Base-by-base conservation (phyloP, 2,113 vertebrate species). In the Nothocercus julius region DNA sequence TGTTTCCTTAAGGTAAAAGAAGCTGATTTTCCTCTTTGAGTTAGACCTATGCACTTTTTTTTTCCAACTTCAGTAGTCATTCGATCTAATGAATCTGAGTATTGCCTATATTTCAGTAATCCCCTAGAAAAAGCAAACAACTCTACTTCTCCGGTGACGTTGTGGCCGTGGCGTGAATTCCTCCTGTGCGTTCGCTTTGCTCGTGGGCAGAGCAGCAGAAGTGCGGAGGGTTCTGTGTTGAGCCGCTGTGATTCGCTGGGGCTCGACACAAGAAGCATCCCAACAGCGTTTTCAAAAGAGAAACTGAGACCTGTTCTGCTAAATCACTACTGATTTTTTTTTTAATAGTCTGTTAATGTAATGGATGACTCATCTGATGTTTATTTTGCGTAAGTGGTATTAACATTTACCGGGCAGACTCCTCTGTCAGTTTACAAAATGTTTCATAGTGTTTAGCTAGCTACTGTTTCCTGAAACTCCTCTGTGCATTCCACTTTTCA, bases 401-500 rank as follows among this genome's bases (percentile, higher is more conserved):
- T 58, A 80, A 22, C 7, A 4, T 62, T 42, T 77, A 19, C 22
- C 9, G 44, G 45, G 44, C 18, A 22, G 7, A 16, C 15, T 90
- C 85, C 85, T 62, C 54, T 92, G 13, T 2, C 20, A 70, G 21
- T 16, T 69, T 83, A 66, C 88, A 70, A 91, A 86, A 30, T 62
- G 13, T 15, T 78, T 75, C 36, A 8, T n/a, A 62, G 21, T 44
- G 56, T 32, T 85, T 80, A 79, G 15, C 28, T 70, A 9, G 25
- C 70, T 77, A 25, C 4, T 40, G 1, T 83, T 81, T 83, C 3
- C 3, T 75, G 80, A n/a, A 20, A 5, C 15, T 75, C 16, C 18
- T 70, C 0, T 0, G 10, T 30, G 28, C 19, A 1, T 7, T 76
- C 42, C 0, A 0, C 4, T 40, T 77, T 85, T 77, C 36, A 25